phyloP scores from a whole-genome alignment of 2,797 vertebrate species.

The Naso thynnoides region DNA sequence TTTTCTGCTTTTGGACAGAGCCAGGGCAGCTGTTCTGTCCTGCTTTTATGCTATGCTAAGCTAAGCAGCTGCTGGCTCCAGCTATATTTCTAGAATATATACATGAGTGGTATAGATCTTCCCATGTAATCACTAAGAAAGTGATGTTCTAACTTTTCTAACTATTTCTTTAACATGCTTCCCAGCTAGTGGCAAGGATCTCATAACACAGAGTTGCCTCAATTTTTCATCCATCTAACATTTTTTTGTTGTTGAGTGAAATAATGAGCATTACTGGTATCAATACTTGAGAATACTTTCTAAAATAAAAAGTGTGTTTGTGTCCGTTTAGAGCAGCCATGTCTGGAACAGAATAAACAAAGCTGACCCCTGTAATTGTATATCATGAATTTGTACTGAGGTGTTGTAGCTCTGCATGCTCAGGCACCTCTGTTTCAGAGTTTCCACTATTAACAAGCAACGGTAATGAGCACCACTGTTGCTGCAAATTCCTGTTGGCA shows the following conservation, averaged over 20 bases:
- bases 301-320: background rate
- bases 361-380: background rate
- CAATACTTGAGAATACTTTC: background rate
- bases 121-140: background rate
- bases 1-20: background rate
- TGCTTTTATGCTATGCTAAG: background rate
- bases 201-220: too few species aligned
- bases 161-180: background rate
- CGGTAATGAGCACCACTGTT: conserved; percentile 45
- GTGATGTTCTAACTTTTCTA: background rate
- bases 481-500: conserved; percentile 35
- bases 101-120: background rate
- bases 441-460: conserved; percentile 53
- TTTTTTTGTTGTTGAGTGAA: too few species aligned
- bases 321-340: background rate
- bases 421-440: conserved; percentile 48
- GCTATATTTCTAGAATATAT: too few species aligned
- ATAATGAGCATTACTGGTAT: too few species aligned
- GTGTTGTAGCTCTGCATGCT: conserved; percentile 25
- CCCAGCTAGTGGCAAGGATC: too few species aligned
- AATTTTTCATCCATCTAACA: too few species aligned
- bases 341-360: conserved; percentile 1
- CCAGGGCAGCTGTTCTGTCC: background rate
- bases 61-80: background rate
- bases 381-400: conserved; percentile 9